Evolutionary conservation across 2,113 vertebrate species (phyloP).

Genomic region (Pagrus major): DNA sequence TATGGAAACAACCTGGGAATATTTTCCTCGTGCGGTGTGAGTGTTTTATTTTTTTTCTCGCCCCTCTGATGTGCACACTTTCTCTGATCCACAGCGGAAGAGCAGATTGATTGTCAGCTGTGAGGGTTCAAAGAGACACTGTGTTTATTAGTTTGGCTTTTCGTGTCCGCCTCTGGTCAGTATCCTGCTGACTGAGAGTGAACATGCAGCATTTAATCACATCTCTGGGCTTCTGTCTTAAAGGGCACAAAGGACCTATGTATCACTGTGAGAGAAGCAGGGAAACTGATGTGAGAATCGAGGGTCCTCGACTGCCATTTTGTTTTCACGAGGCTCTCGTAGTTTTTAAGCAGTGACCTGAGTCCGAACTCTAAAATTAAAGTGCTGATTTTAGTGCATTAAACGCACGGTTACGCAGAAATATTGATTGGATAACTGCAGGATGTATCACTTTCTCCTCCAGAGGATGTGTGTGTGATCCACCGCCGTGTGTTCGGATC

Average conservation of each 20-base stretch:
- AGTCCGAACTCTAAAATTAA: conserved; percentile 17
- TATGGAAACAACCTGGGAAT: conserved; percentile 41
- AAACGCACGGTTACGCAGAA: conserved; percentile 21
- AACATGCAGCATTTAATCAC: conserved; percentile 75
- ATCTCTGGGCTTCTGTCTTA: conserved; percentile 67
- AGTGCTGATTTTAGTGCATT: conserved; percentile 21
- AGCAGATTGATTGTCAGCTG: conserved; percentile 72
- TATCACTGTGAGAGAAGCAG: conserved; percentile 7
- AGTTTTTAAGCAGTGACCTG: background rate
- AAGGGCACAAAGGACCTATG: conserved; percentile 52
- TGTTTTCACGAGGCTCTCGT: conserved; percentile 15
- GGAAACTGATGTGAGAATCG: conserved; percentile 36
- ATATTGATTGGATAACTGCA: conserved; percentile 17
- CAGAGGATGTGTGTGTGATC: conserved; percentile 19
- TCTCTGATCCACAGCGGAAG: conserved; percentile 39
- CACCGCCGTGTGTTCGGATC: conserved; percentile 35
- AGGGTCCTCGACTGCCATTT: conserved; percentile 27
- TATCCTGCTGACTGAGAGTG: conserved; percentile 76
- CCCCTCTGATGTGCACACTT: conserved; percentile 26
- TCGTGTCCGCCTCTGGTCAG: conserved; percentile 69
- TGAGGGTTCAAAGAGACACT: conserved; percentile 51
- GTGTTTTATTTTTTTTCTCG: background rate
- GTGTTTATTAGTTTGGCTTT: conserved; percentile 76
- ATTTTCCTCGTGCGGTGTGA: conserved; percentile 15
- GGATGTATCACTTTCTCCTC: background rate